Conservation (phyloP, 37 sponge, comb jelly and placozoan species). For the Diacarnus erythraeanus region DNA sequence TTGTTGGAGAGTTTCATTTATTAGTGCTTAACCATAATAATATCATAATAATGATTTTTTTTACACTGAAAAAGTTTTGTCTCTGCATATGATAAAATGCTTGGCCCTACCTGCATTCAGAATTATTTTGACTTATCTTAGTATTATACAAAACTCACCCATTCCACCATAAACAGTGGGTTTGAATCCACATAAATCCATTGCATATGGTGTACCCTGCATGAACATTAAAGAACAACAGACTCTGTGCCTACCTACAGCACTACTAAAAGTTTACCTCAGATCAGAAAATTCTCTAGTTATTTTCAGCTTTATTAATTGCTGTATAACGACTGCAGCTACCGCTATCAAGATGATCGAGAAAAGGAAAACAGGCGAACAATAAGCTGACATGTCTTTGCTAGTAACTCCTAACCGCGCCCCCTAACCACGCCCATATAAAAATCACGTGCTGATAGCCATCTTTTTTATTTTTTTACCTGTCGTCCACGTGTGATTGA, state of each 20-base stretch:
- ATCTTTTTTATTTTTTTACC: too few relatives aligned
- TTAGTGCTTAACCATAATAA: too few relatives aligned
- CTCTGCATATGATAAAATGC: background rate
- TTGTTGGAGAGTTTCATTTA: too few relatives aligned
- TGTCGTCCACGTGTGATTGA: too few relatives aligned
- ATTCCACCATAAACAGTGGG: conserved; percentile 32
- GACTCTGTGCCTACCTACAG: background rate
- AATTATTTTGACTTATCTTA: too few relatives aligned
- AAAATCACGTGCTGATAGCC: background rate
- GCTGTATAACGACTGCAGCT: background rate
- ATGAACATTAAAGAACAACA: background rate
- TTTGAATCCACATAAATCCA: conserved; percentile 20
- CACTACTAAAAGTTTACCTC: background rate
- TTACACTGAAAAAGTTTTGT: background rate
- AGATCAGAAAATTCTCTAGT: background rate
- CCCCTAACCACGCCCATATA: background rate
- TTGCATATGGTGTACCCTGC: background rate
- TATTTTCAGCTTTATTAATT: background rate
- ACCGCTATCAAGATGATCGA: background rate
- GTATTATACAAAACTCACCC: too few relatives aligned
- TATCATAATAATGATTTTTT: too few relatives aligned
- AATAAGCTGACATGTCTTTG: background rate
- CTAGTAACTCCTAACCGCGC: too few relatives aligned
- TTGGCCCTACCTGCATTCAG: background rate
- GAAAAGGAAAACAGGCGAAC: background rate